Percentiles rank a stretch among this genome's conserved stretches.
These are phyloP conservation scores for Holacanthus passer DNA, from an alignment of 2,113 vertebrate genomes.

Conservation along the genomic window DNA sequence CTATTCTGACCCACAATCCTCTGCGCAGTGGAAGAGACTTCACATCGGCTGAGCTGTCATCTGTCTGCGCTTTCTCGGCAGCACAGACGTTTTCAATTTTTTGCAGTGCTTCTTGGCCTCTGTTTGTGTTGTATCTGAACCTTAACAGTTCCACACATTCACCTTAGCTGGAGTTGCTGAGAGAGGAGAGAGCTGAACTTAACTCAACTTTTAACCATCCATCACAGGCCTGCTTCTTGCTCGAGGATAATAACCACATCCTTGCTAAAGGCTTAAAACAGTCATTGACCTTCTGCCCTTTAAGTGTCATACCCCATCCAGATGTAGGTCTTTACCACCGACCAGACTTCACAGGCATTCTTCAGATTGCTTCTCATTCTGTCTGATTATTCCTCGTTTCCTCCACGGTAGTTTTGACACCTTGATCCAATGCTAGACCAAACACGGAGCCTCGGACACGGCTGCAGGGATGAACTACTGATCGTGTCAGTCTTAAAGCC, in stretches of 20 bases:
- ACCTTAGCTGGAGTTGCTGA: neutral
- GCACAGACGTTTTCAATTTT: neutral
- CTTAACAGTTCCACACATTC: neutral
- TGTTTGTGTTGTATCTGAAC: neutral
- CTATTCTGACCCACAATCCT: too few relatives aligned
- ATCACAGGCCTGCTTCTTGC: slow-evolving; percentile 16
- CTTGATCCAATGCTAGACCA: slow-evolving; percentile 74
- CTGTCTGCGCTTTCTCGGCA: too few relatives aligned
- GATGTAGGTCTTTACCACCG: slow-evolving; percentile 52
- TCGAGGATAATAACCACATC: slow-evolving; percentile 50
- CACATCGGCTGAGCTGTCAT: too few relatives aligned
- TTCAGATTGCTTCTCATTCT: slow-evolving; percentile 52
- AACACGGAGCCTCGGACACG: slow-evolving; percentile 58
- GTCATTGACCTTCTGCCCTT: slow-evolving; percentile 53
- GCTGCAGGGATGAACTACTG: slow-evolving; percentile 12
- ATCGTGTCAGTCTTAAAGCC: slow-evolving; percentile 11
- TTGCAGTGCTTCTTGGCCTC: neutral
- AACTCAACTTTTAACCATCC: slow-evolving; percentile 8
- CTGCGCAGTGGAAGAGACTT: too few relatives aligned
- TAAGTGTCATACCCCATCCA: slow-evolving; percentile 52
- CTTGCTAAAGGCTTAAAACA: slow-evolving; percentile 44
- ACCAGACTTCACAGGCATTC: slow-evolving; percentile 75
- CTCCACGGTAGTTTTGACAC: slow-evolving; percentile 69
- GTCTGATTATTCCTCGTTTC: slow-evolving; percentile 61
- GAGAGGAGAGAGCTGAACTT: neutral